Conservation (phyloP, 2,113 vertebrate genomes). For the Scomber colias region DNA sequence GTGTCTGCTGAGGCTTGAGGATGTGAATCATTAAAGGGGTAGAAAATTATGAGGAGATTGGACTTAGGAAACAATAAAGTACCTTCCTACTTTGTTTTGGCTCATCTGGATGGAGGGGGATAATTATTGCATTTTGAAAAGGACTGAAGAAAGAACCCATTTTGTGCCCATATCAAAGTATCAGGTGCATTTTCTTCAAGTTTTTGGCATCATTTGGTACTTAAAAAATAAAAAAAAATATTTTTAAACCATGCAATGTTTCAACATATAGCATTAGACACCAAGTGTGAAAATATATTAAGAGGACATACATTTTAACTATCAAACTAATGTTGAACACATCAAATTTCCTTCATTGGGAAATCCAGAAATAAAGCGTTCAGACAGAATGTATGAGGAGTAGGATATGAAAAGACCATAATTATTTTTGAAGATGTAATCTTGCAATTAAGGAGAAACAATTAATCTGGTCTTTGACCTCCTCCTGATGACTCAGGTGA, state of each 20-base stretch:
- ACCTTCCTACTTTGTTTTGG: constrained; percentile 56
- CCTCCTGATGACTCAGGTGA: constrained; percentile 56
- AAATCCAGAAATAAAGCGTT: background rate
- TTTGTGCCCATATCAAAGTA: constrained; percentile 39
- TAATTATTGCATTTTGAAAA: constrained; percentile 46
- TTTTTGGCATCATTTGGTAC: background rate
- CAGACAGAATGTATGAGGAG: background rate
- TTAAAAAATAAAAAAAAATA: background rate
- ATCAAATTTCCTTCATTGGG: background rate
- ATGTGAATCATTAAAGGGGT: constrained; percentile 90
- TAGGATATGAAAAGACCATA: constrained; percentile 4
- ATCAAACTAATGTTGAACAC: background rate
- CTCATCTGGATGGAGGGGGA: constrained; percentile 44
- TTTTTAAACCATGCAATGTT: background rate
- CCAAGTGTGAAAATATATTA: no score
- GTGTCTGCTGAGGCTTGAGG: constrained; percentile 83
- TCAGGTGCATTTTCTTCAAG: background rate
- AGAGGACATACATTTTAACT: background rate
- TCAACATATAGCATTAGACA: background rate
- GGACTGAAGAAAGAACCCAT: constrained; percentile 19
- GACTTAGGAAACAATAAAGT: constrained; percentile 74
- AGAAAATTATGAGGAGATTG: constrained; percentile 89
- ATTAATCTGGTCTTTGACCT: constrained; percentile 61
- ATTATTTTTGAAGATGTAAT: constrained; percentile 44
- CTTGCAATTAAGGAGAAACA: constrained; percentile 52